Conservation (phyloP, 2,888 invertebrate species). For the Drosophila merina region DNA sequence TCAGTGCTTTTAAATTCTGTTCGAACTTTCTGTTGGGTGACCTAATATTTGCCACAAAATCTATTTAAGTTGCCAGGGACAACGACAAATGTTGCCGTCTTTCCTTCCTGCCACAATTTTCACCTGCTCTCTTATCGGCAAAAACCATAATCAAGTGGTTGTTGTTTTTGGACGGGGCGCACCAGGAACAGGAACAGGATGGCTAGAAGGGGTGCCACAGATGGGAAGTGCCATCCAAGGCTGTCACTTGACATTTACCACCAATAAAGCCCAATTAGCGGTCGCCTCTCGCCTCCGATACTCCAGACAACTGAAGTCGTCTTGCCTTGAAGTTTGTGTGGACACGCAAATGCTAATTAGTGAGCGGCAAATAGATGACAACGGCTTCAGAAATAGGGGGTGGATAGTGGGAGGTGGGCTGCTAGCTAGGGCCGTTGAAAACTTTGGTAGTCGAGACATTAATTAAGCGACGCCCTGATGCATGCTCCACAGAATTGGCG, state of each 20-base stretch:
- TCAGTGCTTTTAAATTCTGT: not conserved
- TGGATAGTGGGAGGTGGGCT: too few species aligned
- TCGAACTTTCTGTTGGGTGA: not conserved
- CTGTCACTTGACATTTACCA: slow-evolving; percentile 69
- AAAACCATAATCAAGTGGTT: slow-evolving; percentile 51
- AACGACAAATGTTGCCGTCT: slow-evolving; percentile 13
- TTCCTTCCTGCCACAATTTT: not conserved
- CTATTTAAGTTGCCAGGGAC: slow-evolving; percentile 22
- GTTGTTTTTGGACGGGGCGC: slow-evolving; percentile 14
- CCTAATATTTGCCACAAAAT: not conserved
- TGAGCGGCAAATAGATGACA: slow-evolving; percentile 68
- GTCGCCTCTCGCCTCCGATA: slow-evolving; percentile 13
- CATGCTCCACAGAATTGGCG: slow-evolving; percentile 24
- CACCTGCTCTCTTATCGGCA: slow-evolving; percentile 25
- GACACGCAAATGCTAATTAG: slow-evolving; percentile 73
- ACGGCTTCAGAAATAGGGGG: slow-evolving; percentile 13
- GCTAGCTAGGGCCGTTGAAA: slow-evolving; percentile 9
- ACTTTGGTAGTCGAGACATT: slow-evolving; percentile 34
- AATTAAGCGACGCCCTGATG: slow-evolving; percentile 44
- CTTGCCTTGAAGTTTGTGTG: slow-evolving; percentile 49
- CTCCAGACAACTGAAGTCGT: slow-evolving; percentile 2
- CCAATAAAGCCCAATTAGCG: slow-evolving; percentile 75
- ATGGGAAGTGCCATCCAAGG: slow-evolving; percentile 39
- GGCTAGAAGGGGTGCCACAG: slow-evolving; percentile 1
- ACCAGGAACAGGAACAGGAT: not conserved